Conservation (phyloP, 1,140 invertebrate species). For the Melipona quadrifasciata region DNA sequence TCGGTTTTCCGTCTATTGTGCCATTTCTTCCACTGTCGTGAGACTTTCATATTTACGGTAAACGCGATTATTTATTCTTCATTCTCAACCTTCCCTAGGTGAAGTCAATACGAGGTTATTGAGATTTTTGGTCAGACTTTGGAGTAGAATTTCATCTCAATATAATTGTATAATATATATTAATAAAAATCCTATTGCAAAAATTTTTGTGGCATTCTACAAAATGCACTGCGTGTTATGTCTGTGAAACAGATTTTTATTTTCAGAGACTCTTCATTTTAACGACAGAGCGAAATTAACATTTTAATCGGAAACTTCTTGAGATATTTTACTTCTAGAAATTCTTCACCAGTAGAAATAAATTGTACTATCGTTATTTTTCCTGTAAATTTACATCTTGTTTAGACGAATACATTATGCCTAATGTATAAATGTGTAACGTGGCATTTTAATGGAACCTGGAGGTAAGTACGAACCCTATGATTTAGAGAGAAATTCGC, state of each 20-base stretch:
- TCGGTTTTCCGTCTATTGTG: slow-evolving; percentile 11
- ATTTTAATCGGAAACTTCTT: too few relatives aligned
- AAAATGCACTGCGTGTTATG: too few relatives aligned
- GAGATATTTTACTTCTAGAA: background rate
- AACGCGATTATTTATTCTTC: slow-evolving; percentile 13
- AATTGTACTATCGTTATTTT: too few relatives aligned
- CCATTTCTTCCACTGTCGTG: background rate
- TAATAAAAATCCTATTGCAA: too few relatives aligned
- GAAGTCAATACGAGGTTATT: background rate
- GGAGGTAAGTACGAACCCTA: too few relatives aligned
- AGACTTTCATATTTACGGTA: slow-evolving; percentile 45
- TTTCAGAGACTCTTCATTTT: too few relatives aligned
- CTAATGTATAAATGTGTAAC: background rate
- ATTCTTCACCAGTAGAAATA: background rate
- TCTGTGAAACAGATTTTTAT: too few relatives aligned
- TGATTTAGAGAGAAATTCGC: background rate
- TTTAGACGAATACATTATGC: background rate
- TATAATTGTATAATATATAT: too few relatives aligned
- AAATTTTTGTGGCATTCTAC: too few relatives aligned
- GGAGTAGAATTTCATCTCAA: too few relatives aligned
- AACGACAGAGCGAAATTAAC: too few relatives aligned
- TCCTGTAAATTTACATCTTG: background rate
- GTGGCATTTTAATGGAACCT: background rate
- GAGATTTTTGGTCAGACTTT: too few relatives aligned
- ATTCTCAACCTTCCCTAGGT: background rate